Percentiles rank a stretch among this genome's conserved stretches.
phyloP scores from a whole-genome alignment of 2,113 vertebrate species.

The Melospiza georgiana region DNA sequence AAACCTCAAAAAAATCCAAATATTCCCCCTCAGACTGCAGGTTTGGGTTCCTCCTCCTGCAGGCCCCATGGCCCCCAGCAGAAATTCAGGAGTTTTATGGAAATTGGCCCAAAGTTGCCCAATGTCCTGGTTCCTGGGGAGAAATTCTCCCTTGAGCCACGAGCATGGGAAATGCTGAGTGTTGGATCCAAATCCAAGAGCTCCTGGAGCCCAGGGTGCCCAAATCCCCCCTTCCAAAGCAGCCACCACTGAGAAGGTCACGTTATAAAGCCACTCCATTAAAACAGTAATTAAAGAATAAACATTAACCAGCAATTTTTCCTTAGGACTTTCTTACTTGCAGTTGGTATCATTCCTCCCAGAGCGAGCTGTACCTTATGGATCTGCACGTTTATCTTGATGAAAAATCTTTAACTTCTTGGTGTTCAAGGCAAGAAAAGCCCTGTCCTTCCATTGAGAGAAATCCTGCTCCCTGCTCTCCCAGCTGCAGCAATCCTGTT shows the following conservation, averaged over 20 bases:
- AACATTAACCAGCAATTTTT: conserved; percentile 80
- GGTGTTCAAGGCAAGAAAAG: conserved; percentile 58
- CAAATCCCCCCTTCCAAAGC: conserved; percentile 4
- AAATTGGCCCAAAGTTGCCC: not conserved
- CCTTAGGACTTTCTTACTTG: conserved; percentile 72
- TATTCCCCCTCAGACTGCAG: not conserved
- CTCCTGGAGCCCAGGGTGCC: not conserved
- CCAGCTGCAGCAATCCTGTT: conserved; percentile 34
- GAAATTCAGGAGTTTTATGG: not conserved
- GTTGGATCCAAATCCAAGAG: not conserved
- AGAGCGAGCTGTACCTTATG: conserved; percentile 64
- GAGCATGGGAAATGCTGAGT: not conserved
- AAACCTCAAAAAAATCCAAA: not conserved
- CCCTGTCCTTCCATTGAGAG: conserved; percentile 48
- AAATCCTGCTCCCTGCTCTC: not conserved
- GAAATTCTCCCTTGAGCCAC: not conserved
- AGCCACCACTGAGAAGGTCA: conserved; percentile 66
- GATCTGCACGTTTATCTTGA: conserved; percentile 78
- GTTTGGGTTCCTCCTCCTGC: not conserved
- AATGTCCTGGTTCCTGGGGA: not conserved
- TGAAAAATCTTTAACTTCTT: conserved; percentile 74
- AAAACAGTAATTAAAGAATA: conserved; percentile 70
- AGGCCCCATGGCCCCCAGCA: not conserved
- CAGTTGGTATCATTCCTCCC: conserved; percentile 56
- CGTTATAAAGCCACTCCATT: conserved; percentile 63